Evolutionary conservation across 2,888 invertebrate species (phyloP), one percentile per base, ranked within the genome.

Genomic region (Torymus tubicola): DNA sequence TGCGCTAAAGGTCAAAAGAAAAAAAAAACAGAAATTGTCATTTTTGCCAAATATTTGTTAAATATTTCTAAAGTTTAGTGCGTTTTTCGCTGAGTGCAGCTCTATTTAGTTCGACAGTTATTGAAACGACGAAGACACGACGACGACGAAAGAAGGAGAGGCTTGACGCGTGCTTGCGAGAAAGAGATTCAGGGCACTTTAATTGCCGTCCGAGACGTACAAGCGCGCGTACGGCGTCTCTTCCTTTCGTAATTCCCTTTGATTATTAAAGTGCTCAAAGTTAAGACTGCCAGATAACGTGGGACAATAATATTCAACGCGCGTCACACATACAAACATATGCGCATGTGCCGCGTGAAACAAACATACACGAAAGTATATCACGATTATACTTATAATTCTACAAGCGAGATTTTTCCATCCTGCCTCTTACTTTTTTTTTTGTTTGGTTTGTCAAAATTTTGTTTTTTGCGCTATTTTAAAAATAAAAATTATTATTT

Each of bases 401-500:
- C 52, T 58, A 74, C 31, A 16, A 69, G 57, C 65, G 50, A 72
- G 55, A 68, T 42, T 61, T 70, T 71, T 73, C 58, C 71, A 24
- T 64, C n/a, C 55, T 24, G 42, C 42, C 42, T 57, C 14, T 63
- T 76, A 18, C 13, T 68, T 79, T 65, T 57, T 57, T 11, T 74
- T 31, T 31, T 42, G 42, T 80, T 80, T 80, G 53, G 42, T 75
- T 70, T 80, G 58, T 75, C 60, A 50, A 73, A 70, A 74, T 60
- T 65, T 70, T 80, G 70, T 58, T 64, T 73, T 78, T 58, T 50
- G 63, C 50, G 24, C 10, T 42, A 53, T 24, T 64, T 67, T 80
- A 55, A 12, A 69, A 80, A 80, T 80, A 80, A 75, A 74, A 64
- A 64, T 79, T 58, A 69, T 70, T 69, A 80, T 80, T 80, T 80